Evolutionary conservation across 2,888 invertebrate species (phyloP).

Genomic region (Lepidocyrtinus sp.): DNA sequence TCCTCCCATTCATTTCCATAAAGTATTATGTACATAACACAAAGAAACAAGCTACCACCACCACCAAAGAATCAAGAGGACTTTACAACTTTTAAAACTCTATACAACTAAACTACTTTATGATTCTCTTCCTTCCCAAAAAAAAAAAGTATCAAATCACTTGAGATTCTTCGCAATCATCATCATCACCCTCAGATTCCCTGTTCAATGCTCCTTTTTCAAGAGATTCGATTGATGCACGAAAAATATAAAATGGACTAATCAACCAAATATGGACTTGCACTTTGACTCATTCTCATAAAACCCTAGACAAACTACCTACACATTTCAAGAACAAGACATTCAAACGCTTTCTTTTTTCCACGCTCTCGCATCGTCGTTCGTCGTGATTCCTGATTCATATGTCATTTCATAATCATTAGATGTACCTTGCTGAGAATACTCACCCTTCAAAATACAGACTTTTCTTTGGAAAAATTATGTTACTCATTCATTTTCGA

Average conservation of each 20-base stretch:
- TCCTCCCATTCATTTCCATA: conserved; percentile 49
- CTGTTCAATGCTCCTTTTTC: conserved; percentile 45
- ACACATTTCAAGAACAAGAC: neutral
- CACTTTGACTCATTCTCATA: conserved; percentile 34
- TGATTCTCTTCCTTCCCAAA: neutral
- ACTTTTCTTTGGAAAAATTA: neutral
- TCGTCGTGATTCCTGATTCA: neutral
- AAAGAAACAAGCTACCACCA: conserved; percentile 30
- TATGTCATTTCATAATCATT: neutral
- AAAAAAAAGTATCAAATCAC: neutral
- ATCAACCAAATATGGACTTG: conserved; percentile 61
- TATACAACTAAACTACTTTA: neutral
- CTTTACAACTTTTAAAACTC: neutral
- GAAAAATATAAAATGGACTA: conserved; percentile 43
- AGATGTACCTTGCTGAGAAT: neutral
- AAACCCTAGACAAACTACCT: neutral
- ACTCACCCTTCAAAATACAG: neutral
- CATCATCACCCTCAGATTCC: neutral
- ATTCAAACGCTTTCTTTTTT: neutral
- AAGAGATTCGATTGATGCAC: neutral
- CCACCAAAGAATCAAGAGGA: neutral
- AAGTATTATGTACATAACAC: conserved; percentile 27
- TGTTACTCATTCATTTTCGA: neutral
- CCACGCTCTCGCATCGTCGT: neutral
- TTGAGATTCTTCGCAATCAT: neutral